Conservation (phyloP, 2,113 vertebrate species). For the Saguinus imperator region DNA sequence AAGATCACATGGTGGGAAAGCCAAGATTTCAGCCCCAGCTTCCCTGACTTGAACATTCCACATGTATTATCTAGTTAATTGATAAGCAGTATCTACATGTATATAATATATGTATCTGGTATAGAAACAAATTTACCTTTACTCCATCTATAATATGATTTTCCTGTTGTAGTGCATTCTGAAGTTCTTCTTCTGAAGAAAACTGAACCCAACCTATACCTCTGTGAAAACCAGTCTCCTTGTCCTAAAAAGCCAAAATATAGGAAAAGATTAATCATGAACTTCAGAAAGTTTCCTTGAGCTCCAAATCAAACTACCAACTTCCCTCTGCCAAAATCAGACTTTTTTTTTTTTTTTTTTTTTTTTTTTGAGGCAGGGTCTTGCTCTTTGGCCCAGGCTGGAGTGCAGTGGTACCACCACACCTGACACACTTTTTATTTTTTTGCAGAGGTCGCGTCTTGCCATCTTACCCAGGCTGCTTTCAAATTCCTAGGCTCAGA, state of each 20-base stretch:
- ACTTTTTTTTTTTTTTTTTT: no score
- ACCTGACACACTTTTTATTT: no score
- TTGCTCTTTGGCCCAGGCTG: no score
- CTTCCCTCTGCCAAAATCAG: background rate
- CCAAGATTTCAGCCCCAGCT: background rate
- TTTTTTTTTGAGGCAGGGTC: no score
- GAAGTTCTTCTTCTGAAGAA: constrained; percentile 83
- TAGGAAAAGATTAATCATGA: constrained; percentile 37
- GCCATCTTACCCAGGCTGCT: no score
- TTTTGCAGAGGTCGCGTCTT: no score
- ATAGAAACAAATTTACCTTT: constrained; percentile 83
- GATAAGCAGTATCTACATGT: no score
- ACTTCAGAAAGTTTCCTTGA: background rate
- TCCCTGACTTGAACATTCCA: background rate
- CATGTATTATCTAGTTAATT: background rate
- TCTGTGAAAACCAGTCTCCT: constrained; percentile 92
- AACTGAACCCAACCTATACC: constrained; percentile 91
- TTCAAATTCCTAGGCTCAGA: no score
- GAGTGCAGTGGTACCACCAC: no score
- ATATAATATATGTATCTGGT: background rate
- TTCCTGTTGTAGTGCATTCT: constrained; percentile 90
- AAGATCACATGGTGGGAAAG: background rate
- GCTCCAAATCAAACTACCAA: constrained; percentile 24
- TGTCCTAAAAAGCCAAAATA: constrained; percentile 84
- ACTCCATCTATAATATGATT: constrained; percentile 90